Conservation (phyloP, 2,888 invertebrate species). For the Pheosia tremula region DNA sequence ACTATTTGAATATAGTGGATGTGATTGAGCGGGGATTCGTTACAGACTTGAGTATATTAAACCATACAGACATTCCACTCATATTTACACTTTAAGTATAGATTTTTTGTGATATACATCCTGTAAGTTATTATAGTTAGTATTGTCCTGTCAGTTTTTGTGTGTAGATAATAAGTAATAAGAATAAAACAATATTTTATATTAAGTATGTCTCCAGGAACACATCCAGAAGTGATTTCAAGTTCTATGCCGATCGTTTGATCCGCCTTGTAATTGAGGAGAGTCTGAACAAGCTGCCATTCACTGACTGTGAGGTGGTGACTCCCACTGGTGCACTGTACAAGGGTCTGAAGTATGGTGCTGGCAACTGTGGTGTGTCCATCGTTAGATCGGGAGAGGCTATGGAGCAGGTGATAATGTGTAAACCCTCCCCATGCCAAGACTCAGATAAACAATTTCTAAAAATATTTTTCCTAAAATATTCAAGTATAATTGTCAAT, state of each 20-base stretch:
- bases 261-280: slow-evolving; percentile 99
- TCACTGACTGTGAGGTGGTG: slow-evolving; percentile 94
- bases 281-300: slow-evolving; percentile 98
- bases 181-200: neutral
- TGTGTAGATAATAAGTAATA: too few relatives aligned
- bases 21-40: too few relatives aligned
- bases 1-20: too few relatives aligned
- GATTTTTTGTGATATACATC: too few relatives aligned
- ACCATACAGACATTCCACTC: too few relatives aligned
- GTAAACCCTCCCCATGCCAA: too few relatives aligned
- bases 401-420: slow-evolving; percentile 91
- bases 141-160: slow-evolving; percentile 27
- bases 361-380: slow-evolving; percentile 99
- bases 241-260: slow-evolving; percentile 98
- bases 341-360: slow-evolving; percentile 96
- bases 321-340: slow-evolving; percentile 97
- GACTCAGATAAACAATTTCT: too few relatives aligned
- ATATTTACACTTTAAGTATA: too few relatives aligned
- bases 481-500: too few relatives aligned
- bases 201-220: slow-evolving; percentile 84
- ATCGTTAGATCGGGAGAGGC: slow-evolving; percentile 97
- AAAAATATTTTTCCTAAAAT: too few relatives aligned
- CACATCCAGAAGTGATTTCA: slow-evolving; percentile 97
- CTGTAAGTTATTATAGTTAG: too few relatives aligned
- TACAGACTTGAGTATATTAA: too few relatives aligned